Base-by-base conservation (phyloP, 2,797 vertebrate species). In the Gorsachius magnificus region DNA sequence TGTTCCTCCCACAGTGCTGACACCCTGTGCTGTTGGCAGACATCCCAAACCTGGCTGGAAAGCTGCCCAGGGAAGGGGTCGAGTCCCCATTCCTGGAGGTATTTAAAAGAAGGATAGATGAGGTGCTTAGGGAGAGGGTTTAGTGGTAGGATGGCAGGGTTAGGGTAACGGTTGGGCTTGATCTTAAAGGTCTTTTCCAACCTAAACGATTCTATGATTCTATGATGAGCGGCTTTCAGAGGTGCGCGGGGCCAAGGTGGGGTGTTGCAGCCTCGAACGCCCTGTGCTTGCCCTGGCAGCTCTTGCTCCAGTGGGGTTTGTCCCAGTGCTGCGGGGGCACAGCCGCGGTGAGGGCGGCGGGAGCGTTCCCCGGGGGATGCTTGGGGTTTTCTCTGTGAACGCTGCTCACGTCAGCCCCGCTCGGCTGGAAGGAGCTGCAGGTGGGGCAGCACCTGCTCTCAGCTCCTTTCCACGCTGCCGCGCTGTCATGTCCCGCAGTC, bases 271-370 rank as follows among this genome's bases (percentile, higher is more conserved):
- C 58, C 18, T 21, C 1, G 0, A 20, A 21, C 1, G 6, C 38
- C 65, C 29, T 16, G 51, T 9, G 2, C 3, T 43, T 0, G 2
- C 33, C 29, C 10, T 7, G n/a, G 36, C 19, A 4, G 72, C 58
- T 46, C 51, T n/a, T 13, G 38, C 28, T 24, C 33, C 5, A 8
- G 26, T 33, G 35, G 16, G 43, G 13, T 46, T 16, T 38, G 46
- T 11, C 45, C 22, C 14, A 1, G 3, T 4, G 5, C 43, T 13
- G 64, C 33, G 5, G 5, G 79, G 46, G 5, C 22, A 7, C 10
- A 3, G 57, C 57, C 25, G 57, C 22, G 8, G n/a, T 3, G 11
- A 11, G n/a, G n/a, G 3, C 3, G 21, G 65, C n/a, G 8, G 31
- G 21, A 20, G 24, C 26, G 17, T 29, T 57, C 35, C 45, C 57